A percentile compares a stretch with the other conserved stretches of the same genome.
phyloP scores from a whole-genome alignment of 2,888 invertebrate genomes.

The Mesorhabditis belari region DNA sequence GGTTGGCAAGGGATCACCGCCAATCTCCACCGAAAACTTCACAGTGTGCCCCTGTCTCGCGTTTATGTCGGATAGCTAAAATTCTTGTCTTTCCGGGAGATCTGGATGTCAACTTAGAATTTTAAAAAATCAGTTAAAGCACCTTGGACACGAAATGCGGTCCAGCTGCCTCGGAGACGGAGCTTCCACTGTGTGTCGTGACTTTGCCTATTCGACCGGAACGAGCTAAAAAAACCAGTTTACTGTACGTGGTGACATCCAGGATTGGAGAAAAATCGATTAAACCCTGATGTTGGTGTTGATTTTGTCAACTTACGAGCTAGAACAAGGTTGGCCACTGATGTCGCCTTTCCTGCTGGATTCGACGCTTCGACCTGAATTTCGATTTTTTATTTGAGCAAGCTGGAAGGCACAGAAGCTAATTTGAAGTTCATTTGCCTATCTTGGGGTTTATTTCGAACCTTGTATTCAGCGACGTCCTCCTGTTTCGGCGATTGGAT shows the following conservation, averaged over 20 bases:
- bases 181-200: conserved; percentile 26
- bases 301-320: conserved; percentile 21
- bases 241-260: background rate
- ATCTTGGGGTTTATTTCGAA: conserved; percentile 54
- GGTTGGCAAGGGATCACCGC: conserved; percentile 47
- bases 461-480: conserved; percentile 87
- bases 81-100: conserved; percentile 6
- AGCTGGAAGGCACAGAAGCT: background rate
- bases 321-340: conserved; percentile 53
- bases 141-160: conserved; percentile 1
- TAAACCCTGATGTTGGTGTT: background rate
- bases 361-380: conserved; percentile 62
- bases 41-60: conserved; percentile 46
- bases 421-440: background rate
- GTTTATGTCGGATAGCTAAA: conserved; percentile 42
- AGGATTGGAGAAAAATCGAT: background rate
- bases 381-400: background rate
- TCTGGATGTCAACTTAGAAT: background rate
- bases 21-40: conserved; percentile 45
- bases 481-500: conserved; percentile 79
- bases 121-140: background rate
- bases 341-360: conserved; percentile 57
- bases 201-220: conserved; percentile 34
- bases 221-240: conserved; percentile 23
- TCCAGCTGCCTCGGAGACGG: conserved; percentile 4